Base-by-base conservation (phyloP, 2,888 invertebrate genomes). In the Cephus runcator region DNA sequence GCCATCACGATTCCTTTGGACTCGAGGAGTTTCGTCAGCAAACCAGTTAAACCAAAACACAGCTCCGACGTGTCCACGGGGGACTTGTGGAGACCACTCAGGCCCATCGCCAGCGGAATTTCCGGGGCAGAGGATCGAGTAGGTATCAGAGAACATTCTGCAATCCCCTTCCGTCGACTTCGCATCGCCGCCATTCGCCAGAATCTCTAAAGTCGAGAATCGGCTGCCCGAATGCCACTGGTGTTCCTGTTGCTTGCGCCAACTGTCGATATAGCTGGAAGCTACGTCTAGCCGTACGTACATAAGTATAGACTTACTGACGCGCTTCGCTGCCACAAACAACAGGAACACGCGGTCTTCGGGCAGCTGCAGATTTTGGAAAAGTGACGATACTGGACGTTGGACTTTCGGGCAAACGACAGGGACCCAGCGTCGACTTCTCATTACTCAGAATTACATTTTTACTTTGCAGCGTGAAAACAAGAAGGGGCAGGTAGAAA, bases 1-100 rank as follows among this genome's bases (percentile, higher is more conserved):
- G 95, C 94, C 0, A 95, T 95, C 9, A 95, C 95, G 2, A 94
- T 95, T 92, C 94, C 94, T 83, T 93, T 95, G 79, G 95, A 95
- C 83, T 92, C 93, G 1, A 94, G 94, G 85, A 92, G 93, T 82
- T 95, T 95, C 86, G 93, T 93, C 73, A 93, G 93, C 81, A 94
- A 94, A 90, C 92, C 94, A 76, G 93, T 92, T 80, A 94, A 94
- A 81, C 79, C 89, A 4, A 90, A 90, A 77, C 87, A 90, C 78
- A 73, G 87, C 83, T 93, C 93, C 79, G 92, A 93, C 79, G 93
- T 93, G 78, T 94, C 94, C 12, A 95, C 95, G 6, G 95, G 95
- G 4, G 95, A 95, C 89, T 93, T 95, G 87, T 95, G 95, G 95
- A 93, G 94, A 85, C 93, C 94, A 34, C 92, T 95, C 76, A 94